phyloP scores from a whole-genome alignment of 2,113 vertebrate species.

The Tor tambroides region DNA sequence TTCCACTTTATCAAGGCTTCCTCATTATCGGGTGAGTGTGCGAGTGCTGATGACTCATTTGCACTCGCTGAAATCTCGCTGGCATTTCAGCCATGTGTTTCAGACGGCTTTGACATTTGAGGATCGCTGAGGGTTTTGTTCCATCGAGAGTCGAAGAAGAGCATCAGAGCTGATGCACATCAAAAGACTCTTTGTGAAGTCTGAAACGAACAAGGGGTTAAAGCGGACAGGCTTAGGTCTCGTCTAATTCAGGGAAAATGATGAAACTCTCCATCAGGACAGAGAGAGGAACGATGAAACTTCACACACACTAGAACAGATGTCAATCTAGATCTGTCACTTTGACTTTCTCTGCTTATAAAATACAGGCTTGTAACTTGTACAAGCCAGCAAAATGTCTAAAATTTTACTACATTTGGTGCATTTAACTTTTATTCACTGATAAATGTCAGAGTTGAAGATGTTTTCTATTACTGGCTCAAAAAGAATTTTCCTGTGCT shows the following conservation, averaged over 20 bases:
- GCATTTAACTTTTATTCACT: background rate
- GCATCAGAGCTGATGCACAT: conserved; percentile 5
- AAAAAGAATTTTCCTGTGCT: background rate
- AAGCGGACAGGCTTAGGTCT: background rate
- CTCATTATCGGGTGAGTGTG: conserved; percentile 93
- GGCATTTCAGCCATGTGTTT: conserved; percentile 50
- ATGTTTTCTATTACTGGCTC: background rate
- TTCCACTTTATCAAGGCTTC: conserved; percentile 97
- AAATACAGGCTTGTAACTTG: background rate
- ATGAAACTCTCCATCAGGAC: background rate
- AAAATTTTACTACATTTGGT: background rate
- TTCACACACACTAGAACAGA: background rate
- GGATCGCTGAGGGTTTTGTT: conserved; percentile 63
- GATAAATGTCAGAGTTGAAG: background rate
- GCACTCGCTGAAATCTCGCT: conserved; percentile 46
- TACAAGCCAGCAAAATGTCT: background rate
- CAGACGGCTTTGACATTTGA: conserved; percentile 66
- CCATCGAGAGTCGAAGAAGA: conserved; percentile 49
- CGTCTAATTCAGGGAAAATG: background rate
- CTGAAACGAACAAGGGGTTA: background rate
- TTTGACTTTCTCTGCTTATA: background rate
- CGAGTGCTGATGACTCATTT: conserved; percentile 63
- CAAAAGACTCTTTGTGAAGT: conserved; percentile 35
- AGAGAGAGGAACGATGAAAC: background rate
- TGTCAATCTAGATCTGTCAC: background rate